Evolutionary conservation across 2,888 invertebrate genomes (phyloP).

Genomic region (Himalopsyche japonica): DNA sequence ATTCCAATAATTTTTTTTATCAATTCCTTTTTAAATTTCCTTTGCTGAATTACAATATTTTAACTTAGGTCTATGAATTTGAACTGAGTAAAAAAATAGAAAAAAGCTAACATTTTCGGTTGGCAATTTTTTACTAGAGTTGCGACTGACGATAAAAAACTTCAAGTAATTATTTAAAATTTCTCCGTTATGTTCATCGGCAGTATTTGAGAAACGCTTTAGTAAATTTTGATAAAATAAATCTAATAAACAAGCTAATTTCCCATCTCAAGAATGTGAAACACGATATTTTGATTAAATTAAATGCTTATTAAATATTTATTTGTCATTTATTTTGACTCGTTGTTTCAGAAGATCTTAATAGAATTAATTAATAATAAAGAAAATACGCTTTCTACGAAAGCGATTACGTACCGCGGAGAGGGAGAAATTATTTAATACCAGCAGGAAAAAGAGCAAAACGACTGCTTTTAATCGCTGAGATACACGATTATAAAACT

Average conservation of each 20-base stretch:
- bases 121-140: no score
- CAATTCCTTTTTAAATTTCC: no score
- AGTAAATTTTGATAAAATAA: not conserved
- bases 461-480: not conserved
- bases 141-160: no score
- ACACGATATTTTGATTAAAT: not conserved
- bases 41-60: no score
- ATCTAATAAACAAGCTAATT: not conserved
- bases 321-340: not conserved
- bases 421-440: not conserved
- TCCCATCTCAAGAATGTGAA: not conserved
- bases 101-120: no score
- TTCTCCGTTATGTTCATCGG: no score
- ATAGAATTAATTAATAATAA: not conserved
- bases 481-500: not conserved
- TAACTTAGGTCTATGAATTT: no score
- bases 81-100: no score
- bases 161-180: no score
- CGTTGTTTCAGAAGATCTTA: not conserved
- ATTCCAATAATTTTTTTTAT: no score
- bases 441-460: not conserved
- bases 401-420: not conserved
- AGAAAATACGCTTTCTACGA: not conserved
- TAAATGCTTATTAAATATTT: not conserved
- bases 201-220: no score